phyloP scores from a whole-genome alignment of 1,140 invertebrate species.

The Lordiphosa collinella region DNA sequence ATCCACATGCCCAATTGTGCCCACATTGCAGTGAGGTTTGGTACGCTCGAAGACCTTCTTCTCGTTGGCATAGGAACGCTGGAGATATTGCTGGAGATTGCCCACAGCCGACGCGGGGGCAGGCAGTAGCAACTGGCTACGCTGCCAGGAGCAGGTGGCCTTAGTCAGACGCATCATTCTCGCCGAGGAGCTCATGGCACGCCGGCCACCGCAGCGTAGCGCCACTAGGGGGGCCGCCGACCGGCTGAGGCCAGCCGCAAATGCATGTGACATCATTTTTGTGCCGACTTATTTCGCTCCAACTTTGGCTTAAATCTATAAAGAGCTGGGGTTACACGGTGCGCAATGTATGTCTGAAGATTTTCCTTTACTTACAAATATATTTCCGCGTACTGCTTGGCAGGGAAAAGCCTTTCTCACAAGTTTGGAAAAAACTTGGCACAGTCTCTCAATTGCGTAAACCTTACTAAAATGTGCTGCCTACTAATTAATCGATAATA shows the following conservation, averaged over 20 bases:
- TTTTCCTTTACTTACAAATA: slow-evolving; percentile 33
- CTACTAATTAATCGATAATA: slow-evolving; percentile 14
- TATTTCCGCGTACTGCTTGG: slow-evolving; percentile 8
- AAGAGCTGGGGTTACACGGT: not conserved
- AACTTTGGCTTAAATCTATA: slow-evolving; percentile 13
- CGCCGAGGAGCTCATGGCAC: slow-evolving; percentile 47
- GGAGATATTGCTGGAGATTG: slow-evolving; percentile 66
- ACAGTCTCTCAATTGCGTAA: slow-evolving; percentile 63
- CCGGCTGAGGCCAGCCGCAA: slow-evolving; percentile 53
- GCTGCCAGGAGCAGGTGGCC: slow-evolving; percentile 23
- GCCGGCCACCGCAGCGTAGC: slow-evolving; percentile 53
- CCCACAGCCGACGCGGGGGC: slow-evolving; percentile 23
- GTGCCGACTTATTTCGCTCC: slow-evolving; percentile 1
- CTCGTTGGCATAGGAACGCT: slow-evolving; percentile 81
- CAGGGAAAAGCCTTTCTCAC: slow-evolving; percentile 25
- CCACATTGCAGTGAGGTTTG: slow-evolving; percentile 99
- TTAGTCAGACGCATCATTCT: slow-evolving; percentile 28
- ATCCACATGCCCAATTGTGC: slow-evolving; percentile 99
- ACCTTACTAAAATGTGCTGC: slow-evolving; percentile 61
- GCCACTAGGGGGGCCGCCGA: slow-evolving; percentile 37
- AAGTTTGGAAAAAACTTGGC: slow-evolving; percentile 17
- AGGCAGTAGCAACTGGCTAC: slow-evolving; percentile 15
- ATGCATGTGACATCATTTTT: slow-evolving; percentile 61
- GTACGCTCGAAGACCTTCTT: slow-evolving; percentile 88
- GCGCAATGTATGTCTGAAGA: no score